Base-by-base conservation (phyloP, 2,888 invertebrate species). In the Ochlodes sylvanus region DNA sequence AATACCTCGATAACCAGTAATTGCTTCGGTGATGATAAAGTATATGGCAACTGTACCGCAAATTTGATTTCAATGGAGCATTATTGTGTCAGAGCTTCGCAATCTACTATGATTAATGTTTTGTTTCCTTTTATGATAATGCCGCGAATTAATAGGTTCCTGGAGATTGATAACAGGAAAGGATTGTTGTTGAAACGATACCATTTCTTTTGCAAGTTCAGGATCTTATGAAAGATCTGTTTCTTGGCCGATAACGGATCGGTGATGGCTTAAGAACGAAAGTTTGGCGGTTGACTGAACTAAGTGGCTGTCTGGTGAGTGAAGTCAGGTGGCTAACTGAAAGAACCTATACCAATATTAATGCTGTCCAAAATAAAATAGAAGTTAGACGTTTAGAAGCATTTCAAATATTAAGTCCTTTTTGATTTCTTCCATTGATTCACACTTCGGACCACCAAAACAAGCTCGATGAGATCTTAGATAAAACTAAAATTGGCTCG, bases 401-500 rank as follows among this genome's bases (percentile, higher is more conserved):
- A 38, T 9, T 9, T 38, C 38, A 38, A 38, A 38, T 10, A 38
- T 2, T 1, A 38, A 10, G 3, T 12, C 2, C 38, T 38, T 38
- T 3, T 9, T 38, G 9, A 0, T 10, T 38, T 38, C 38, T 38
- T 14, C 17, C 19, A 0, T 14, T 21, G 5, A 14, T 21, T 14
- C 21, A 12, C 9, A 52, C 52, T 27, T 14, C 14, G 3, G 10
- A 52, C 52, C 21, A n/a, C n/a, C 7, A 27, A 32, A 50, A 50
- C 19, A 50, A 19, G 3, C 2, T 27, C 27, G 32, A 32, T 54
- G n/a, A 27, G 41, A 50, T 54, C 54, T 32, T 21, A 57, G 44
- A 65, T 47, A 58, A 58, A 58, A 42, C 27, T 21, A 42, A 61
- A 67, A 38, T 63, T 12, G 12, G 41, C 19, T 12, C n/a, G 19